Conservation (phyloP, 1,140 invertebrate species). For the Drosophila truncata region DNA sequence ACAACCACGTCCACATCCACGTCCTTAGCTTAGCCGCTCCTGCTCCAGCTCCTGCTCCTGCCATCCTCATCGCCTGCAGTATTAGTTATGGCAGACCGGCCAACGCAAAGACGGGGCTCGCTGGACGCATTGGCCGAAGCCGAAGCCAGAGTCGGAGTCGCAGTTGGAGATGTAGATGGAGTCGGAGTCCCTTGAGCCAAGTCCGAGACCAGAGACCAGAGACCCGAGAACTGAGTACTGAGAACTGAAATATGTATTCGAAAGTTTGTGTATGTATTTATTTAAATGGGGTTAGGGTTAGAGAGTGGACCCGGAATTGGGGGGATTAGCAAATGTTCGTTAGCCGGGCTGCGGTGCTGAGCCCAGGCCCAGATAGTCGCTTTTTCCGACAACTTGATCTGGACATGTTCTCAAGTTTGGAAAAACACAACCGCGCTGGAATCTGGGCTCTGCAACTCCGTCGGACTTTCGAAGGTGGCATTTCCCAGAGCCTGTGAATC, state of each 20-base stretch:
- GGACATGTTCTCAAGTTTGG: slow-evolving; percentile 74
- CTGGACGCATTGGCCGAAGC: slow-evolving; percentile 29
- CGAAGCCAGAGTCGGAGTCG: background rate
- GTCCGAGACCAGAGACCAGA: slow-evolving; percentile 34
- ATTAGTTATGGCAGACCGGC: slow-evolving; percentile 67
- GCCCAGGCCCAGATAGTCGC: slow-evolving; percentile 56
- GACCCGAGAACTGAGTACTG: slow-evolving; percentile 11
- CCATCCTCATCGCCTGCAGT: slow-evolving; percentile 53
- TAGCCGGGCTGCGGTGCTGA: slow-evolving; percentile 52
- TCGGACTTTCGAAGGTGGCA: slow-evolving; percentile 17
- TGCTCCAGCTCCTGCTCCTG: slow-evolving; percentile 20
- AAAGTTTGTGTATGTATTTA: slow-evolving; percentile 37
- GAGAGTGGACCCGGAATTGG: slow-evolving; percentile 11
- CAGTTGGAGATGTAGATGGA: background rate
- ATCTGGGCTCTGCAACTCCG: slow-evolving; percentile 13
- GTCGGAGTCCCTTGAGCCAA: slow-evolving; percentile 46
- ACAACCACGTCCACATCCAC: slow-evolving; percentile 54
- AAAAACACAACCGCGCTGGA: slow-evolving; percentile 51
- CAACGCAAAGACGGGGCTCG: slow-evolving; percentile 47
- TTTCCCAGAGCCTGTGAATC: slow-evolving; percentile 34
- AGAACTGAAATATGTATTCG: slow-evolving; percentile 45
- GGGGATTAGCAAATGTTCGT: slow-evolving; percentile 53
- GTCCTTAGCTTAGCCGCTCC: slow-evolving; percentile 18
- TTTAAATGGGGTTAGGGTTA: slow-evolving; percentile 18
- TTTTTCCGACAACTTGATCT: slow-evolving; percentile 79